Evolutionary conservation across 2,797 vertebrate species (phyloP).

Genomic region (Australoheros facetus): DNA sequence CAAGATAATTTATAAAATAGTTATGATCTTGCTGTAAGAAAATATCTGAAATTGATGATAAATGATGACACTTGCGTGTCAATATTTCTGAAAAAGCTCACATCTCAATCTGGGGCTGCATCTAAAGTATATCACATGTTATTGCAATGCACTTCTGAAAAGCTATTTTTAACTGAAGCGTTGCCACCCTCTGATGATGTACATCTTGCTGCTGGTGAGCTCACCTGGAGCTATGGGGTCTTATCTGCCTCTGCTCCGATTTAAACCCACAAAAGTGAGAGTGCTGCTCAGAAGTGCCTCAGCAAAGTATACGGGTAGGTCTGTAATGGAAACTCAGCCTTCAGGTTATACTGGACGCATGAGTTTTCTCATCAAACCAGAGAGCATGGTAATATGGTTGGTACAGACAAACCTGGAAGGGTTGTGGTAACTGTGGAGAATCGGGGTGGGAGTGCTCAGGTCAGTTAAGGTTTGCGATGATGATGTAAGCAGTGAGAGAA

Average conservation of each 20-base stretch:
- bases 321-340: constrained; percentile 70
- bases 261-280: constrained; percentile 57
- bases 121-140: constrained; percentile 31
- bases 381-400: constrained; percentile 57
- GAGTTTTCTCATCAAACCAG: constrained; percentile 69
- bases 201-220: constrained; percentile 63
- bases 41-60: neutral
- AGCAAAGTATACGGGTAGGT: constrained; percentile 44
- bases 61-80: neutral
- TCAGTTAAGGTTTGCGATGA: constrained; percentile 49
- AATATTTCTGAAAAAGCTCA: constrained; percentile 6
- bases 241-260: constrained; percentile 65
- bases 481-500: constrained; percentile 47
- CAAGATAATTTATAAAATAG: neutral
- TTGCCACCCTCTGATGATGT: constrained; percentile 60
- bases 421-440: constrained; percentile 44
- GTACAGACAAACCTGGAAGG: constrained; percentile 54
- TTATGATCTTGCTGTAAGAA: neutral
- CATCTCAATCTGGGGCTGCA: neutral
- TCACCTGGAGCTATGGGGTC: constrained; percentile 62
- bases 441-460: constrained; percentile 25
- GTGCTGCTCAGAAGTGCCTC: constrained; percentile 48
- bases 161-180: constrained; percentile 59
- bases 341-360: constrained; percentile 51
- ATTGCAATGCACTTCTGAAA: constrained; percentile 29